A percentile compares a stretch with the other conserved stretches of the same genome.
Conservation (phyloP, 2,888 invertebrate genomes). For the Apodemia zela region DNA sequence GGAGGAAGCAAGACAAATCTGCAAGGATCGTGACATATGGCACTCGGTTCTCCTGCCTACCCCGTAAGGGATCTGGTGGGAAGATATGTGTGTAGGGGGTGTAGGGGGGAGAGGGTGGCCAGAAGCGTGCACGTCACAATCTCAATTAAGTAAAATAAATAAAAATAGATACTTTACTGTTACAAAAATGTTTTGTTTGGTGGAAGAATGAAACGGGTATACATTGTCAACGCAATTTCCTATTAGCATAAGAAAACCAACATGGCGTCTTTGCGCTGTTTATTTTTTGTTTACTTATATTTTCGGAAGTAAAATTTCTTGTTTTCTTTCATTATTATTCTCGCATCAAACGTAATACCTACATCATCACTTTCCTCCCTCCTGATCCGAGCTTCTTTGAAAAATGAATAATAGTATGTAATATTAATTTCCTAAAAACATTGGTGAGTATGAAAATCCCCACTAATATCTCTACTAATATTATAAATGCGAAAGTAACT, state of each 20-base stretch:
- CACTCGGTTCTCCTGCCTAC: too few species aligned
- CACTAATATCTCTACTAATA: too few species aligned
- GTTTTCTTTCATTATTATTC: not conserved
- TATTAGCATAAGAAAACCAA: conserved; percentile 8
- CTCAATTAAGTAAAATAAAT: too few species aligned
- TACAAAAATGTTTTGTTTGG: not conserved
- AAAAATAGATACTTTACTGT: too few species aligned
- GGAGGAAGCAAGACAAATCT: too few species aligned
- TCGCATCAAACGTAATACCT: not conserved
- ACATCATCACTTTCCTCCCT: not conserved
- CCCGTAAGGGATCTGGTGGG: too few species aligned
- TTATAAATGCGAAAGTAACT: too few species aligned
- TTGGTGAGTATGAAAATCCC: not conserved
- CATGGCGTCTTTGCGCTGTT: conserved; percentile 3
- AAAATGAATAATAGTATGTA: not conserved
- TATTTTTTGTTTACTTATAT: conserved; percentile 13
- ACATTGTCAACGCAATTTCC: not conserved
- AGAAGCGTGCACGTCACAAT: too few species aligned
- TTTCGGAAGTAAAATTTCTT: not conserved
- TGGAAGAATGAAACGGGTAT: not conserved
- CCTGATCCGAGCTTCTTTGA: not conserved
- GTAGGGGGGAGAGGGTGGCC: too few species aligned
- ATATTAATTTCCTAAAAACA: not conserved
- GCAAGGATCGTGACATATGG: too few species aligned
- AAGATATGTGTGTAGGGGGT: too few species aligned